phyloP scores from a whole-genome alignment of 2,888 invertebrate species.

The Napeogenes inachia region DNA sequence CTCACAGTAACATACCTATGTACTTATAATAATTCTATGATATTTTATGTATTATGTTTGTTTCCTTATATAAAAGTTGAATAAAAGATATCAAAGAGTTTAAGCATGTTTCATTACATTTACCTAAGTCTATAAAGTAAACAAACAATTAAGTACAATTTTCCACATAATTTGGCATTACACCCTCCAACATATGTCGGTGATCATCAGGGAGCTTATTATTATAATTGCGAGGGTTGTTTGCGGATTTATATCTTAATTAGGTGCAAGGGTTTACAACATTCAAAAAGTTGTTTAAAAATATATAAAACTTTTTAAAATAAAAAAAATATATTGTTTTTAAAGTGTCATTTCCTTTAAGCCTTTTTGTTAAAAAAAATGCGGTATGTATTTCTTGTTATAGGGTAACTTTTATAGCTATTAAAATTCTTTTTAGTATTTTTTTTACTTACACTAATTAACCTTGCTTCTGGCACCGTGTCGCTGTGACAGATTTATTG shows the following conservation, averaged over 20 bases:
- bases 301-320: not conserved
- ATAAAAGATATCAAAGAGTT: too few relatives aligned
- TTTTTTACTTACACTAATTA: constrained; percentile 20
- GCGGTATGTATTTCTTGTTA: not conserved
- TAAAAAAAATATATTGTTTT: not conserved
- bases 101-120: too few relatives aligned
- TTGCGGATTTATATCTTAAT: constrained; percentile 22
- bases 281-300: constrained; percentile 10
- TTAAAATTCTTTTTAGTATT: not conserved
- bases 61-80: too few relatives aligned
- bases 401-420: not conserved
- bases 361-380: too few relatives aligned
- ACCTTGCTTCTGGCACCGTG: constrained; percentile 30
- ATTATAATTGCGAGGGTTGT: constrained; percentile 31
- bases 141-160: constrained; percentile 36
- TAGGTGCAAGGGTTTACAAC: not conserved
- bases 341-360: too few relatives aligned
- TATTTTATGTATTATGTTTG: too few relatives aligned
- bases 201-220: constrained; percentile 24
- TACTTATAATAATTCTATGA: too few relatives aligned
- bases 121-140: constrained; percentile 9
- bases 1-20: too few relatives aligned
- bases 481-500: constrained; percentile 59
- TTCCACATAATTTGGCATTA: constrained; percentile 41
- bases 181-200: constrained; percentile 28